Evolutionary conservation across 2,797 vertebrate species (phyloP).

Genomic region (Fistularia tabacaria): DNA sequence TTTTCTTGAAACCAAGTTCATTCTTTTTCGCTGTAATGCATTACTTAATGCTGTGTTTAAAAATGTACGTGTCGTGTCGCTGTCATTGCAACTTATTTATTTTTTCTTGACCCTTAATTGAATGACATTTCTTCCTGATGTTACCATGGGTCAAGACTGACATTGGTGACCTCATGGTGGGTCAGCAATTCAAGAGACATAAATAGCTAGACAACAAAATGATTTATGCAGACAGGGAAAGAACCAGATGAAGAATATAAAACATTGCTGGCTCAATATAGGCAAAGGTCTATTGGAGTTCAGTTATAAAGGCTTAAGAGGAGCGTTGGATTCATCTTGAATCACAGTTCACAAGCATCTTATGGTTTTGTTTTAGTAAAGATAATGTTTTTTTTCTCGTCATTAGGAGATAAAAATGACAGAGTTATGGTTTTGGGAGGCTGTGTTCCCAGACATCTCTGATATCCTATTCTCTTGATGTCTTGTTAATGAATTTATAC

Average conservation of each 20-base stretch:
- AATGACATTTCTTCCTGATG: slow-evolving; percentile 26
- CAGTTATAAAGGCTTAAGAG: no score
- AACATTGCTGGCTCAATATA: no score
- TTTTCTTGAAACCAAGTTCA: not conserved
- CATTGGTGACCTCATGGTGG: slow-evolving; percentile 37
- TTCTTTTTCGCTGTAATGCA: not conserved
- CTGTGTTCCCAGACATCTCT: not conserved
- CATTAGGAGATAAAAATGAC: not conserved
- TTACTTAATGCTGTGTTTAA: no score
- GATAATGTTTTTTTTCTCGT: not conserved
- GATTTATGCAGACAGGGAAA: not conserved
- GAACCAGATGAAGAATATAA: no score
- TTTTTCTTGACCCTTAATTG: slow-evolving; percentile 22
- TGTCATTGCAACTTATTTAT: slow-evolving; percentile 35
- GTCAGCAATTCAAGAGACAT: slow-evolving; percentile 17
- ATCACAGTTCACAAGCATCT: no score
- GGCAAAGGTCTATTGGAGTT: no score
- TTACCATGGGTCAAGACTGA: slow-evolving; percentile 50
- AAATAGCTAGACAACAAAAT: slow-evolving; percentile 7
- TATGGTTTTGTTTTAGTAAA: no score
- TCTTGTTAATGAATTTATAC: not conserved
- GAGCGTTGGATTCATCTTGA: no score
- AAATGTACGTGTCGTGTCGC: not conserved
- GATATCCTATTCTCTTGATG: not conserved
- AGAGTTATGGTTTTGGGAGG: not conserved